Base-by-base conservation (phyloP, 1,140 invertebrate genomes). In the Ladona fulva region DNA sequence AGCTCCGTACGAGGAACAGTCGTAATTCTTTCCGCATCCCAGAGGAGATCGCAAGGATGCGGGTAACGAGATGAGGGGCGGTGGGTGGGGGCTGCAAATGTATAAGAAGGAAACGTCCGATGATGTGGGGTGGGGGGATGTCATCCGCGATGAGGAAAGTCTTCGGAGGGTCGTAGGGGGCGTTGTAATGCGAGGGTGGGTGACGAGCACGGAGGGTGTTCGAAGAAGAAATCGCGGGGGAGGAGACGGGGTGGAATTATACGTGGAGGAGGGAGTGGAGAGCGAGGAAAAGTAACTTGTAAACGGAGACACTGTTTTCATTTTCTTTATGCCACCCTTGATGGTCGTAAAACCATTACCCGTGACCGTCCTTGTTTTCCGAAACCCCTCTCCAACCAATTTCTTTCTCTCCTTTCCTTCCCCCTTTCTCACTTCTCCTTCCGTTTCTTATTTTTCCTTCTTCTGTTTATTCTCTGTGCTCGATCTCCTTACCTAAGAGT, bases 281-380 rank as follows among this genome's bases (percentile, higher is more conserved):
- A 79, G 37, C 77, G 74, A 66, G 52, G 74, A 37, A 77, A 78
- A 74, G 75, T 25, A 78, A 78, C 74, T 24, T 44, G 76, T 52
- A 75, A 44, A 77, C 73, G 76, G 59, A 77, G 76, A 77, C 77
- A 78, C 37, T 74, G 80, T 78, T 78, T 82, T 82, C 81, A 82
- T 82, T 82, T 82, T 81, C 81, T 81, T 82, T 82, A 82, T 82
- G 80, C 79, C 59, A 79, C 81, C 81, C 81, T 77, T 74, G 81
- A 81, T 78, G 79, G 75, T 81, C 81, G 79, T 82, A 82, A 82
- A 82, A 80, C 80, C 81, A 82, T 82, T 82, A 82, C 80, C 80
- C 82, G 79, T 82, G 80, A 82, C 81, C 80, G 80, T 79, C 77
- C 81, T 78, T 80, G 81, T 80, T 81, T 79, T 80, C 80, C 75